Conservation (phyloP, 2,113 vertebrate genomes). For the Heterochromis multidens region DNA sequence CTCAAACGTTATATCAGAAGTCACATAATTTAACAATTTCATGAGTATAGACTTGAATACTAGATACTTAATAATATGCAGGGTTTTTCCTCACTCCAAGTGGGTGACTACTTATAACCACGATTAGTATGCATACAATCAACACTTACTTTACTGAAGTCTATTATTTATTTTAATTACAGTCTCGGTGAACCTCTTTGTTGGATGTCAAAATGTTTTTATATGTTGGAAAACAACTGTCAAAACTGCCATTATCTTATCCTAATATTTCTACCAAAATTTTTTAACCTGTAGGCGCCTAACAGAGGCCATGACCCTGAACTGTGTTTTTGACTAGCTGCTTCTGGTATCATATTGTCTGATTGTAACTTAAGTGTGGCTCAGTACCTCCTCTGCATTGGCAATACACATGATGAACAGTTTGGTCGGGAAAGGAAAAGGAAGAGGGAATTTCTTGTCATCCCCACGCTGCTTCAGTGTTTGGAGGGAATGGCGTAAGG, state of each 20-base stretch:
- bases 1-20: not conserved
- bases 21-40: not conserved
- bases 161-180: not conserved
- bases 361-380: not conserved
- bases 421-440: constrained; percentile 94
- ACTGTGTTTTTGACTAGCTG: not conserved
- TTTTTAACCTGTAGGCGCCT: not conserved
- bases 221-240: not conserved
- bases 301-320: not conserved
- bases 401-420: constrained; percentile 95
- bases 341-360: not conserved
- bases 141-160: too few relatives aligned
- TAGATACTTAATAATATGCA: not conserved
- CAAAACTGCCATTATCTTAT: not conserved
- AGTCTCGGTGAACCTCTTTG: not conserved
- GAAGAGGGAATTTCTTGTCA: constrained; percentile 90
- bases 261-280: not conserved
- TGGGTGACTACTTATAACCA: not conserved
- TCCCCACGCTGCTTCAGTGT: constrained; percentile 85
- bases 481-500: constrained; percentile 88
- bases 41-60: not conserved
- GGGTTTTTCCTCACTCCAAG: not conserved
- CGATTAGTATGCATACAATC: not conserved
- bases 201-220: not conserved
- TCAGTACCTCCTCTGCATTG: constrained; percentile 91